phyloP scores from a whole-genome alignment of 1,140 invertebrate genomes.

The Drosophila lini region DNA sequence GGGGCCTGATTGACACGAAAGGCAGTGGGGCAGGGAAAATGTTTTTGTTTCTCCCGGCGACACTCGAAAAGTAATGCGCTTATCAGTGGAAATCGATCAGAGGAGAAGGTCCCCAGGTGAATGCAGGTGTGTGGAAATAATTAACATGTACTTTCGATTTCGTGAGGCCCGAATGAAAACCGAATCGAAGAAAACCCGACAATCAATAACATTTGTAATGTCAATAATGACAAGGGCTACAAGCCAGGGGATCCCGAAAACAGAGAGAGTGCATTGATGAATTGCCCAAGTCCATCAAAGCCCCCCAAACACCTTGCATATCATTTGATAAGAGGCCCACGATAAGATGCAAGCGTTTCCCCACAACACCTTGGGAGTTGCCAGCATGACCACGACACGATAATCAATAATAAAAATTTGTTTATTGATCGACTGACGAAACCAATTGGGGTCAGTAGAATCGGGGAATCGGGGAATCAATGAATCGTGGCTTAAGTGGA shows the following conservation, averaged over 20 bases:
- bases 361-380: slow-evolving; percentile 31
- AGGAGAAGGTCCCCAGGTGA: slow-evolving; percentile 42
- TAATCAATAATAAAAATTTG: slow-evolving; percentile 68
- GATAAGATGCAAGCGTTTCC: slow-evolving; percentile 48
- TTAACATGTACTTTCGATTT: slow-evolving; percentile 82
- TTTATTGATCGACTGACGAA: slow-evolving; percentile 50
- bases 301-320: slow-evolving; percentile 65
- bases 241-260: slow-evolving; percentile 39
- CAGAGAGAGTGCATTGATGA: slow-evolving; percentile 67
- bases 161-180: slow-evolving; percentile 42
- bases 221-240: slow-evolving; percentile 74
- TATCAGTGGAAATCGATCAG: slow-evolving; percentile 75
- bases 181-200: slow-evolving; percentile 48
- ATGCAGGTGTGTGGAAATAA: slow-evolving; percentile 81
- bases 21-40: slow-evolving; percentile 39
- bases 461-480: not conserved
- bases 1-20: slow-evolving; percentile 67
- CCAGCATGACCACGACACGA: slow-evolving; percentile 35
- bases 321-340: slow-evolving; percentile 39
- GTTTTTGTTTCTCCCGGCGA: slow-evolving; percentile 46
- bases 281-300: slow-evolving; percentile 53
- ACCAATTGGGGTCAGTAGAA: slow-evolving; percentile 61
- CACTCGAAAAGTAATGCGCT: slow-evolving; percentile 74
- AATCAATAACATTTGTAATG: slow-evolving; percentile 82
- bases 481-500: slow-evolving; percentile 37